Evolutionary conservation across 2,888 invertebrate genomes (phyloP).

Genomic region (Heliconius ismenius): DNA sequence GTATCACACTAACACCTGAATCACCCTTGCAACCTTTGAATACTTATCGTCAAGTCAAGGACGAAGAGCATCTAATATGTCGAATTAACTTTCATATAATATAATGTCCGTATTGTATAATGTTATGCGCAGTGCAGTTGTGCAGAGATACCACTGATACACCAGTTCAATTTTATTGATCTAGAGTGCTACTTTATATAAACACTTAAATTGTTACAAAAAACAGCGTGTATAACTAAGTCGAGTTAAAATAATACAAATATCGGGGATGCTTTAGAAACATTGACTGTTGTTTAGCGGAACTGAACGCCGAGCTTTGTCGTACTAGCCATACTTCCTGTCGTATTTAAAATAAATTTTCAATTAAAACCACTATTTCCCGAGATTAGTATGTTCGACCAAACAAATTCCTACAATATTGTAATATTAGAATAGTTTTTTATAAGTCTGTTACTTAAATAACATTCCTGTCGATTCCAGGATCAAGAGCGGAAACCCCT

Average conservation of each 20-base stretch:
- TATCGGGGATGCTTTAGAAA: no score
- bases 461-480: constrained; percentile 51
- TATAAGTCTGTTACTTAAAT: background rate
- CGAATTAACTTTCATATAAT: background rate
- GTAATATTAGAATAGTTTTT: background rate
- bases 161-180: background rate
- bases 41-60: constrained; percentile 7
- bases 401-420: background rate
- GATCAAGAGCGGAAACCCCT: constrained; percentile 72
- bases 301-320: no score
- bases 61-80: background rate
- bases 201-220: background rate
- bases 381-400: no score
- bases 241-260: no score
- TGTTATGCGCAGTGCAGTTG: background rate
- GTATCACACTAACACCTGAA: background rate
- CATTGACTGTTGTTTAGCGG: no score
- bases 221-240: background rate
- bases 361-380: no score
- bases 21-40: background rate
- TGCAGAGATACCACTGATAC: no score
- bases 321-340: no score
- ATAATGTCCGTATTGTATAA: background rate
- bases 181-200: background rate
- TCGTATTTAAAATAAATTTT: no score